Evolutionary conservation across 2,797 vertebrate species (phyloP).

Genomic region (Chromis chromis): DNA sequence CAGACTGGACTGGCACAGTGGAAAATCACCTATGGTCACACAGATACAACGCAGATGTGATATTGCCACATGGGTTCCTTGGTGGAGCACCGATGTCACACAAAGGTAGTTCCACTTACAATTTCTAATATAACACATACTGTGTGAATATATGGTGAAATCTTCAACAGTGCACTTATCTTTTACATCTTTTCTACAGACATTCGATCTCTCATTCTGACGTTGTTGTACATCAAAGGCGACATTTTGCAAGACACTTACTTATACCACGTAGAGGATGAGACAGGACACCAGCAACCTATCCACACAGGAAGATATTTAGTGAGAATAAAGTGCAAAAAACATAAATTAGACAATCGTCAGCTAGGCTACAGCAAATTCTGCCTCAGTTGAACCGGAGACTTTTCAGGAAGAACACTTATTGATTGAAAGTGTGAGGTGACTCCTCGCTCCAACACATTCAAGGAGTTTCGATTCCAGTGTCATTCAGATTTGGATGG

Average conservation of each 20-base stretch:
- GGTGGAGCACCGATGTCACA: slow-evolving; percentile 69
- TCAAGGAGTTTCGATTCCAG: slow-evolving; percentile 79
- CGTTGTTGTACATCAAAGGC: slow-evolving; percentile 45
- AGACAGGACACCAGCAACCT: slow-evolving; percentile 59
- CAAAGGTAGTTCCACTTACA: slow-evolving; percentile 58
- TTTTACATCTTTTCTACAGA: slow-evolving; percentile 41
- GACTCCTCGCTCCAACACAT: slow-evolving; percentile 65
- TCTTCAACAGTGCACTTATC: slow-evolving; percentile 48
- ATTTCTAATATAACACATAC: slow-evolving; percentile 49
- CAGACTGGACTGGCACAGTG: slow-evolving; percentile 61
- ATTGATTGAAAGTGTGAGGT: slow-evolving; percentile 68
- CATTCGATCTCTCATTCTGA: slow-evolving; percentile 33
- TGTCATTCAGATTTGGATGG: slow-evolving; percentile 74
- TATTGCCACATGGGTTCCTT: slow-evolving; percentile 56
- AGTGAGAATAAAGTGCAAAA: slow-evolving; percentile 77
- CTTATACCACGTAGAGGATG: slow-evolving; percentile 44
- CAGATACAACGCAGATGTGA: slow-evolving; percentile 63
- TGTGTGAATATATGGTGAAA: slow-evolving; percentile 49
- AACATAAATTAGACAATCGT: slow-evolving; percentile 73
- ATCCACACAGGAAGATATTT: slow-evolving; percentile 66
- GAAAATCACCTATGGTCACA: slow-evolving; percentile 70
- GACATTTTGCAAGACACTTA: slow-evolving; percentile 53
- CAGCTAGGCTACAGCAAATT: slow-evolving; percentile 78
- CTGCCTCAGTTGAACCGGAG: slow-evolving; percentile 69
- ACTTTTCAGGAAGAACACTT: slow-evolving; percentile 78